Conservation (phyloP, 2,888 invertebrate species). For the Brenthis ino region DNA sequence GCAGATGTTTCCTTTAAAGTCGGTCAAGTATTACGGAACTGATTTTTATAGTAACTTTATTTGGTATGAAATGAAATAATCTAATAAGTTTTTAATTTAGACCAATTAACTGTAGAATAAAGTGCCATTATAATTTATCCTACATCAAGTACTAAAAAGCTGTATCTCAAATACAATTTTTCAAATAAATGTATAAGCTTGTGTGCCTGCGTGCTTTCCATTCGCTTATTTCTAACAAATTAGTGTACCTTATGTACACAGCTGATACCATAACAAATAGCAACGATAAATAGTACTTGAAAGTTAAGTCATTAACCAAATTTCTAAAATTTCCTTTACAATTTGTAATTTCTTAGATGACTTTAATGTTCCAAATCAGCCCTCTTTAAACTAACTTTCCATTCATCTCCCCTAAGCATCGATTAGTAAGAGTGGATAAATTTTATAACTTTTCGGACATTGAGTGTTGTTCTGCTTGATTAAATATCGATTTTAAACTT, state of each 20-base stretch:
- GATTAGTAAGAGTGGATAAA: slow-evolving; percentile 32
- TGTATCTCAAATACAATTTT: too few species aligned
- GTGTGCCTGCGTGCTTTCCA: too few species aligned
- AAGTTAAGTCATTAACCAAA: slow-evolving; percentile 19
- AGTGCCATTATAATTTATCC: too few species aligned
- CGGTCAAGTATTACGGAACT: slow-evolving; percentile 2
- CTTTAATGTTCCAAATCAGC: slow-evolving; percentile 24
- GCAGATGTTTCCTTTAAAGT: slow-evolving; percentile 5
- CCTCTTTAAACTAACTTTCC: slow-evolving; percentile 25
- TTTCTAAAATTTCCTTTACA: slow-evolving; percentile 21
- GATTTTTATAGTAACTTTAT: slow-evolving; percentile 9
- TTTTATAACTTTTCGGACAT: slow-evolving; percentile 22
- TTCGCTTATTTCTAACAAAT: too few species aligned
- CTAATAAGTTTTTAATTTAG: too few species aligned
- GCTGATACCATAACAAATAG: too few species aligned
- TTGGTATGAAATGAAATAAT: background rate
- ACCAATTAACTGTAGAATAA: too few species aligned
- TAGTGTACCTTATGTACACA: too few species aligned
- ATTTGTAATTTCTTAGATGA: slow-evolving; percentile 28
- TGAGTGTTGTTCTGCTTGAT: slow-evolving; percentile 12
- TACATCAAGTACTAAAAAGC: too few species aligned
- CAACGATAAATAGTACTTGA: too few species aligned
- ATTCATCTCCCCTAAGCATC: slow-evolving; percentile 29
- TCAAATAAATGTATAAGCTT: too few species aligned
- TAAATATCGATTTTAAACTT: slow-evolving; percentile 3